Evolutionary conservation across 2,888 invertebrate genomes (phyloP), one percentile per base, ranked within the genome.

Genomic region (Nysson spinosus): DNA sequence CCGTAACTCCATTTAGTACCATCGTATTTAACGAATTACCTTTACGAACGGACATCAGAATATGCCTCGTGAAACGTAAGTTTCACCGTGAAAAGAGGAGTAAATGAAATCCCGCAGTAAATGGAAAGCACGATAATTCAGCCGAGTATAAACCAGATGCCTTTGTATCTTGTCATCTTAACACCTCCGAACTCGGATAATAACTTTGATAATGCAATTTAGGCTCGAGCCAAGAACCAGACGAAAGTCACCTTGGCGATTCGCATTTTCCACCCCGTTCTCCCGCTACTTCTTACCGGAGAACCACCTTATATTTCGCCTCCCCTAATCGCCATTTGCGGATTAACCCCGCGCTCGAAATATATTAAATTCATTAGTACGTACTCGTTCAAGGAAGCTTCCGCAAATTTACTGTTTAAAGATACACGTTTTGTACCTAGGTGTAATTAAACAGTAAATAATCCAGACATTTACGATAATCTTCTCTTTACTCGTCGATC

Each of bases 11-110:
- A 42, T 37, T 42, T 54, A 60, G 44, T 39, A 24, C 17, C 30
- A 20, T 17, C 37, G 34, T 26, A 32, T 55, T 54, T 35, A 56
- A 49, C 61, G 49, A 56, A 61, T 56, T 61, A 62, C 57, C 57
- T 44, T 24, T 39, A n/a, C n/a, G n/a, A 34, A 62, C 37, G 39
- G 56, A 56, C 56, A 30, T 54, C 55, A 6, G 17, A 34, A 3
- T 12, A 32, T 6, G 32, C 5, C 46, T 39, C 55, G 60, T 22
- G 19, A 22, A 44, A 30, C 32, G 39, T 26, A 28, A 44, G 50
- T 52, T 62, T 62, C 54, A 60, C 24, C 44, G 19, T 14, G 40
- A n/a, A 26, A 37, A n/a, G 46, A 40, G 42, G 47, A 22, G 47
- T 60, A 54, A 60, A 60, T 60, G 28, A 54, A 60, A 60, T 60